A percentile compares a stretch with the other conserved stretches of the same genome.
Conservation (phyloP, 2,888 invertebrate genomes). For the Epistrophella euchroma region DNA sequence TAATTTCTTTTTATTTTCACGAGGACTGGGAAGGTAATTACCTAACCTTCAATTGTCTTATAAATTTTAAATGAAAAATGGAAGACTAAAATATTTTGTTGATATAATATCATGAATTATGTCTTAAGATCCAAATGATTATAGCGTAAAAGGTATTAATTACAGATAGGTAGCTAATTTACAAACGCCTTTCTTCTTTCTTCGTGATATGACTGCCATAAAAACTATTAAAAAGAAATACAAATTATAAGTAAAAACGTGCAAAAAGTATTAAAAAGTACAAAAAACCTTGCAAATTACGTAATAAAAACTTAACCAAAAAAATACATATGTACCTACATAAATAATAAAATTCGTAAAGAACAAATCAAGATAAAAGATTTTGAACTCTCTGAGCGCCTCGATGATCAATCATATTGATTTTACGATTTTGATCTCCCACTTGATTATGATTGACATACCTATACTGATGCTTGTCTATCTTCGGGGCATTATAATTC, state of each 20-base stretch:
- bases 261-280: not conserved
- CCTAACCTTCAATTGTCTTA: no score
- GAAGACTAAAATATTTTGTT: no score
- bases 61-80: no score
- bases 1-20: no score
- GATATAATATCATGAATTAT: no score
- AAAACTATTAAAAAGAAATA: not conserved
- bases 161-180: no score
- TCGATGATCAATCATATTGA: slow-evolving; percentile 24
- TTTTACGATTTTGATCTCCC: not conserved
- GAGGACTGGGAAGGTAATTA: no score
- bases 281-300: not conserved
- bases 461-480: not conserved
- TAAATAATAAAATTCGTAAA: not conserved
- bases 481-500: not conserved
- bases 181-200: no score
- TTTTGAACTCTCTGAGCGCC: not conserved
- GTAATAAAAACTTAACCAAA: not conserved
- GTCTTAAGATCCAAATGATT: no score
- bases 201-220: no score
- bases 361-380: not conserved
- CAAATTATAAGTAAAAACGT: not conserved
- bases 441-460: not conserved
- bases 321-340: no score
- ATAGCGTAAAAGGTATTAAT: no score